A percentile compares a stretch with the other conserved stretches of the same genome.
These are phyloP conservation scores for Salvelinus fontinalis DNA, from an alignment of 2,113 vertebrate species.

Conservation along the genomic window DNA sequence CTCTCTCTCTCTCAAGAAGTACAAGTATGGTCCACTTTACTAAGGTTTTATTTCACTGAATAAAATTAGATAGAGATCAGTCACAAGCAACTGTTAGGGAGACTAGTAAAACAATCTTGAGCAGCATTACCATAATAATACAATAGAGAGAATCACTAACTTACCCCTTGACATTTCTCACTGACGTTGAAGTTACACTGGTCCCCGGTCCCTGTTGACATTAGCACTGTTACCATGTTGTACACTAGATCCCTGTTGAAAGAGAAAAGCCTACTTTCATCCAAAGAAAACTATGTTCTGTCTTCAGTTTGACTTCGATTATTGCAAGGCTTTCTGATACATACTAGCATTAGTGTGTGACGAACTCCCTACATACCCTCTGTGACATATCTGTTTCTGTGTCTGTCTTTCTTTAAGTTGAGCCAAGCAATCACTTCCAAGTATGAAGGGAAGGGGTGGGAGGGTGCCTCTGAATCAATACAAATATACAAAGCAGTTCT, in stretches of 20 bases:
- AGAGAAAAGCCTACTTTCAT: too few relatives aligned
- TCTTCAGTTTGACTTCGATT: too few relatives aligned
- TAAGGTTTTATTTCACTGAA: too few relatives aligned
- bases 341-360: not conserved
- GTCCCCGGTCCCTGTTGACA: not conserved
- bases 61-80: too few relatives aligned
- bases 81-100: not conserved
- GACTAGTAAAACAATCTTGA: not conserved
- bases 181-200: not conserved
- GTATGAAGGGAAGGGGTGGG: constrained; percentile 79
- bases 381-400: not conserved
- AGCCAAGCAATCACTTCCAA: constrained; percentile 66
- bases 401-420: constrained; percentile 52
- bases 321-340: not conserved
- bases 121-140: too few relatives aligned
- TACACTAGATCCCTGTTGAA: too few relatives aligned
- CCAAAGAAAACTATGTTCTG: too few relatives aligned
- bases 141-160: not conserved
- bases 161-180: too few relatives aligned
- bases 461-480: constrained; percentile 45
- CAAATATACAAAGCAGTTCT: constrained; percentile 22
- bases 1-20: not conserved
- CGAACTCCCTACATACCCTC: not conserved
- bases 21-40: not conserved
- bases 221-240: too few relatives aligned